phyloP scores from a whole-genome alignment of 2,888 invertebrate species.

The Euplexia lucipara region DNA sequence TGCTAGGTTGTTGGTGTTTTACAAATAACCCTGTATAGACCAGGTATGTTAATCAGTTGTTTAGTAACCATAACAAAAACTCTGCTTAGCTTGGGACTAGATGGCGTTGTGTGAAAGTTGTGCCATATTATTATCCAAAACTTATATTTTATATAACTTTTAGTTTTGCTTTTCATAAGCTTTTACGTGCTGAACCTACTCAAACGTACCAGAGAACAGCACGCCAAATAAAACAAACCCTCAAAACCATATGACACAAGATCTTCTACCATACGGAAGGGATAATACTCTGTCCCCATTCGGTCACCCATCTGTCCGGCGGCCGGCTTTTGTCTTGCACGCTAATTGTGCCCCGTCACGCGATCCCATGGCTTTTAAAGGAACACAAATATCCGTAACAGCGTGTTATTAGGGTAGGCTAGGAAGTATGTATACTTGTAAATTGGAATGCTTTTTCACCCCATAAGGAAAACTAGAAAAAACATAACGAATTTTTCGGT shows the following conservation, averaged over 20 bases:
- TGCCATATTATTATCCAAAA: no score
- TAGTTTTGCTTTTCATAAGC: background rate
- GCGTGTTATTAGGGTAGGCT: conserved; percentile 20
- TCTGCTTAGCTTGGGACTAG: no score
- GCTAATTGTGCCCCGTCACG: conserved; percentile 56
- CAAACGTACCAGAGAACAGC: background rate
- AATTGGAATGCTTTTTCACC: conserved; percentile 5
- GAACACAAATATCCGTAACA: conserved; percentile 33
- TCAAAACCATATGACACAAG: conserved; percentile 29
- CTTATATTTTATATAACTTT: no score
- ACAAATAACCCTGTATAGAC: no score
- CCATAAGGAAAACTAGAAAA: background rate
- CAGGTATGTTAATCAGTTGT: no score
- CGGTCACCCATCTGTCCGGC: conserved; percentile 57
- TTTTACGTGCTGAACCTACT: background rate
- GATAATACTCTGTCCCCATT: conserved; percentile 45
- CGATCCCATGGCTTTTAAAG: conserved; percentile 41
- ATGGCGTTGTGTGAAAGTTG: no score
- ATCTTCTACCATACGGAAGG: conserved; percentile 47
- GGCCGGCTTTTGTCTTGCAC: conserved; percentile 34
- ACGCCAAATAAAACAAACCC: conserved; percentile 14
- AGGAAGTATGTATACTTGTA: conserved; percentile 8
- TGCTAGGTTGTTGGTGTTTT: no score
- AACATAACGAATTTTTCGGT: no score
- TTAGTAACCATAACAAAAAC: no score